Evolutionary conservation across 2,888 invertebrate genomes (phyloP), one percentile per base, ranked within the genome.

Genomic region (Aporophyla nigra): DNA sequence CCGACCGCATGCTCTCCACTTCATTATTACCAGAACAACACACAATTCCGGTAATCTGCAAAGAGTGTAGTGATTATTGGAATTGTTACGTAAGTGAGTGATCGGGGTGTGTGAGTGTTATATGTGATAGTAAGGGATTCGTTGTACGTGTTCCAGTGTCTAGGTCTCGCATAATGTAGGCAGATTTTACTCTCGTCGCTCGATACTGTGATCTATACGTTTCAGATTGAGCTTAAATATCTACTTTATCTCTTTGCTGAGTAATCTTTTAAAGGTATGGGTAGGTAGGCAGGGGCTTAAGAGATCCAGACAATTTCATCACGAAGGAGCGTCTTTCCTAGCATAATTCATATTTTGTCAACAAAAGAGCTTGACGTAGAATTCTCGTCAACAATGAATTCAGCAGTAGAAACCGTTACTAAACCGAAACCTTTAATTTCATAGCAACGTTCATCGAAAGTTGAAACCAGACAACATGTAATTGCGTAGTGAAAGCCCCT

Each of bases 401-500:
- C 66, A 70, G n/a, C 33, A 33, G 33, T 49, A 12, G 19, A 33
- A 49, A 66, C n/a, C n/a, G 14, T 51, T 24, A 40, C 19, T 24
- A 68, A 71, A 40, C 14, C 21, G 19, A 62, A 27, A 43, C 27
- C 10, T 74, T 6, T 49, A 27, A 51, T 59, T 54, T n/a, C 40
- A 51, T 51, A 62, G 21, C 21, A 78, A 72, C 53, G 33, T 72
- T 54, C 21, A 43, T 58, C 46, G 56, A 65, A 58, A 40, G 56
- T 75, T 80, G 62, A 73, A 71, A 66, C 54, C 40, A 62, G 27
- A 68, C 24, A 74, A 70, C 76, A 58, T 72, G 76, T 84, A 67
- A 78, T 86, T 75, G 56, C 69, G 56, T 59, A 80, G 71, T 71
- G 71, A 76, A 66, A 76, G 51, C 49, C 65, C 27, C 58, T 40